A percentile compares a stretch with the other conserved stretches of the same genome.
Conservation (phyloP, 2,113 vertebrate genomes). For the Ochotona princeps region DNA sequence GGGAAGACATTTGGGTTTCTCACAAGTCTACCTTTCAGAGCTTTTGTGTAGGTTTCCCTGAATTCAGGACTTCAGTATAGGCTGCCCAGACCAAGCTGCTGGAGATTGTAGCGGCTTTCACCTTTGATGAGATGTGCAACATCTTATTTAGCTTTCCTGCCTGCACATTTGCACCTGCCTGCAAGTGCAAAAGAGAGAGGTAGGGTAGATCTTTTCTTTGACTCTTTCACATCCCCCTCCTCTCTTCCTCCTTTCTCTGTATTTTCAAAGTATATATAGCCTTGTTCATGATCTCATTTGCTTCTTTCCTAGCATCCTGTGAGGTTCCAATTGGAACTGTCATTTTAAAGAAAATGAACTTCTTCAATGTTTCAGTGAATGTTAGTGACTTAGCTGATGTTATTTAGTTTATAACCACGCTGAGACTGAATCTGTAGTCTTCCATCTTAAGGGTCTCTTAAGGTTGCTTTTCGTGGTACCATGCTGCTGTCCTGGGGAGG, state of each 20-base stretch:
- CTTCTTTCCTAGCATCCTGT: neutral
- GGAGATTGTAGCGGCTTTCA: neutral
- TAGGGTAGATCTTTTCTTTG: neutral
- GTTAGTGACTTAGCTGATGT: neutral
- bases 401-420: neutral
- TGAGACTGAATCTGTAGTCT: neutral
- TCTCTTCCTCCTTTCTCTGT: neutral
- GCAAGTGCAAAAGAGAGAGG: neutral
- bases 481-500: neutral
- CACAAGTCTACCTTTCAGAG: neutral
- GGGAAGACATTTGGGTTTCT: neutral
- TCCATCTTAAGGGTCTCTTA: neutral
- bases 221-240: too few relatives aligned
- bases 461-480: neutral
- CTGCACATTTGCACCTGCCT: conserved; percentile 23
- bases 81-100: neutral
- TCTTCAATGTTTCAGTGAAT: neutral
- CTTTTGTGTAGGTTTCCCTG: neutral
- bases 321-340: neutral
- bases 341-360: conserved; percentile 11
- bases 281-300: neutral
- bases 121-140: neutral
- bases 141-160: conserved; percentile 4
- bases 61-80: neutral
- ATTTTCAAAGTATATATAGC: neutral